Evolutionary conservation across 2,888 invertebrate genomes (phyloP).

Genomic region (Drosophila quinaria): DNA sequence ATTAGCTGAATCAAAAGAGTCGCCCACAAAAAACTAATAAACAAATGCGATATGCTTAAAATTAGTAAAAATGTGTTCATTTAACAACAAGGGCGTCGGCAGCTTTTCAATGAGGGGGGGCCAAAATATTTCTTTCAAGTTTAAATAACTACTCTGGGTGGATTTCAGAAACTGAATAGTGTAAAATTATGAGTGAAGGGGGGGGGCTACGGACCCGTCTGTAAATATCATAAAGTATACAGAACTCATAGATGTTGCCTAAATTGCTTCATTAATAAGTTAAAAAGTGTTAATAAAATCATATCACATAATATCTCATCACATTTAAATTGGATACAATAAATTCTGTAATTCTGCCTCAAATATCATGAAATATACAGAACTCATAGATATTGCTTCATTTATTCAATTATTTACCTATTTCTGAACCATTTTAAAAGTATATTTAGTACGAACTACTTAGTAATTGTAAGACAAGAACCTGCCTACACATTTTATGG

Average conservation of each 20-base stretch:
- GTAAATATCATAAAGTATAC: too few species aligned
- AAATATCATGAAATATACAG: neutral
- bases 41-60: neutral
- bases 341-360: too few species aligned
- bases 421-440: neutral
- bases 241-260: neutral
- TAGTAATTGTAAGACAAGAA: neutral
- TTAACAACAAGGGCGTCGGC: too few species aligned
- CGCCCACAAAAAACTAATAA: neutral
- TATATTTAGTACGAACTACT: neutral
- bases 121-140: too few species aligned
- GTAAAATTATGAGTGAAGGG: too few species aligned
- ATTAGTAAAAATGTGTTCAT: neutral
- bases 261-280: neutral
- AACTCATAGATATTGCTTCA: neutral
- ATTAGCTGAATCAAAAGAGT: neutral
- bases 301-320: too few species aligned
- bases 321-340: too few species aligned
- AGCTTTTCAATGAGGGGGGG: too few species aligned
- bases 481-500: neutral
- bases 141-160: too few species aligned
- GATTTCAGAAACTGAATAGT: too few species aligned
- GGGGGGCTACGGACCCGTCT: too few species aligned
- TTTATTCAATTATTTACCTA: neutral
- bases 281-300: too few species aligned